A percentile compares a stretch with the other conserved stretches of the same genome.
Evolutionary conservation across 2,797 vertebrate species (phyloP).

Genomic region (Poecilia picta): DNA sequence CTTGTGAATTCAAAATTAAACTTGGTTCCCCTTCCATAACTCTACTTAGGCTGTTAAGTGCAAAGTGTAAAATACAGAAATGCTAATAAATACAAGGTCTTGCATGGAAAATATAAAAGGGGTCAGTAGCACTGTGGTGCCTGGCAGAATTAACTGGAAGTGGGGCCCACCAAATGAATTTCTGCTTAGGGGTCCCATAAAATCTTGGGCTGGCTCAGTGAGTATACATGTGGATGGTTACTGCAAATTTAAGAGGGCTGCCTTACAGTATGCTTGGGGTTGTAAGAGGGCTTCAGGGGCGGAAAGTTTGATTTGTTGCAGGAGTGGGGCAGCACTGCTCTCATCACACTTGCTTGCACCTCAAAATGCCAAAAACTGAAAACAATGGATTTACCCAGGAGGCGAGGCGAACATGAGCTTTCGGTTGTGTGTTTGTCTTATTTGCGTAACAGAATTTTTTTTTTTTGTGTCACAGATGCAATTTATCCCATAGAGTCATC

Average conservation of each 20-base stretch:
- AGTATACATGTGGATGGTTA: conserved; percentile 24
- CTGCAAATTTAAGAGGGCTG: conserved; percentile 50
- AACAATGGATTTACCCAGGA: conserved; percentile 65
- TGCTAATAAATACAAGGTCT: neutral
- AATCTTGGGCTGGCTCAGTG: neutral
- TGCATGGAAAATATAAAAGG: neutral
- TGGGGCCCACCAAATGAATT: neutral
- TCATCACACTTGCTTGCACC: conserved; percentile 50
- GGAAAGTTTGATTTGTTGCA: conserved; percentile 66
- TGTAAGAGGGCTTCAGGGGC: conserved; percentile 45
- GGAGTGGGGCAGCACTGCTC: conserved; percentile 35
- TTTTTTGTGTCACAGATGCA: conserved; percentile 37
- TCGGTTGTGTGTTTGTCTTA: conserved; percentile 45
- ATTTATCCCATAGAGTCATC: conserved; percentile 55
- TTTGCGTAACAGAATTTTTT: conserved; percentile 48
- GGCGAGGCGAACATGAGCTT: conserved; percentile 53
- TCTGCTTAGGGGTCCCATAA: neutral
- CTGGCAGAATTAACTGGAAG: neutral
- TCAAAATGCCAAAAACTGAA: conserved; percentile 68
- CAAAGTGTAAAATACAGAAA: neutral
- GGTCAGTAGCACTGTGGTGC: neutral
- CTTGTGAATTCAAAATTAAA: neutral
- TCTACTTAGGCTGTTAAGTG: neutral
- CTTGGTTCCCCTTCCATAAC: neutral
- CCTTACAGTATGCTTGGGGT: conserved; percentile 65